Evolutionary conservation across 2,888 invertebrate species (phyloP).

Genomic region (Phyllotreta cruciferae): DNA sequence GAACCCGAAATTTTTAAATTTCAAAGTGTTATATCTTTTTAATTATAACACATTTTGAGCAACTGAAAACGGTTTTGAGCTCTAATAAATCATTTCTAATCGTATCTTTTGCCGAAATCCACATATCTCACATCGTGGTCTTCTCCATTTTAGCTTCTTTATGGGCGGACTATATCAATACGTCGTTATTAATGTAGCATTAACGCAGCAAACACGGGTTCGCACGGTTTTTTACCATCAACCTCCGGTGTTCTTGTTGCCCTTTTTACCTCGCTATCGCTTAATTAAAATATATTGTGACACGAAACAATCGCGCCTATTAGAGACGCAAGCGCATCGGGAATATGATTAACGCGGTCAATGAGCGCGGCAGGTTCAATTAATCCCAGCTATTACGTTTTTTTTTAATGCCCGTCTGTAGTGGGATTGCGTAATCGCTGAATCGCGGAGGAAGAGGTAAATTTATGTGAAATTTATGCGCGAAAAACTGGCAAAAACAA

Average conservation of each 20-base stretch:
- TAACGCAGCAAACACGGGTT: conserved; percentile 41
- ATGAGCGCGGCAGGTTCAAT: conserved; percentile 16
- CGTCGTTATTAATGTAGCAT: conserved; percentile 48
- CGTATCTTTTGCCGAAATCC: no score
- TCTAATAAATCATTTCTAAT: no score
- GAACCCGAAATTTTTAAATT: no score
- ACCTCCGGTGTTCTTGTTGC: conserved; percentile 30
- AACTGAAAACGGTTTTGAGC: no score
- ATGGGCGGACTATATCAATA: conserved; percentile 1
- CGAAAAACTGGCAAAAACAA: no score
- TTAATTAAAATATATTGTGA: conserved; percentile 43
- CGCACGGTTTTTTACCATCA: conserved; percentile 41
- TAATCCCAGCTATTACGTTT: conserved; percentile 9
- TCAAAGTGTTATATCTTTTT: no score
- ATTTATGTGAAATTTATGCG: no score
- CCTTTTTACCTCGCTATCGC: conserved; percentile 23
- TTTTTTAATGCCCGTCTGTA: neutral
- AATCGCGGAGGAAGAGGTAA: no score
- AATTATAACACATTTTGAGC: no score
- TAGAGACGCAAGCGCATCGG: conserved; percentile 14
- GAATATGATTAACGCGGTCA: conserved; percentile 21
- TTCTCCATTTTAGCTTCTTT: no score
- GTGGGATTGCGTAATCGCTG: neutral
- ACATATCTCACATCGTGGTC: no score
- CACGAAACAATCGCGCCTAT: conserved; percentile 27